Percentiles rank a stretch among this genome's conserved stretches.
phyloP scores from a whole-genome alignment of 2,113 vertebrate species.

The Propithecus coquereli region DNA sequence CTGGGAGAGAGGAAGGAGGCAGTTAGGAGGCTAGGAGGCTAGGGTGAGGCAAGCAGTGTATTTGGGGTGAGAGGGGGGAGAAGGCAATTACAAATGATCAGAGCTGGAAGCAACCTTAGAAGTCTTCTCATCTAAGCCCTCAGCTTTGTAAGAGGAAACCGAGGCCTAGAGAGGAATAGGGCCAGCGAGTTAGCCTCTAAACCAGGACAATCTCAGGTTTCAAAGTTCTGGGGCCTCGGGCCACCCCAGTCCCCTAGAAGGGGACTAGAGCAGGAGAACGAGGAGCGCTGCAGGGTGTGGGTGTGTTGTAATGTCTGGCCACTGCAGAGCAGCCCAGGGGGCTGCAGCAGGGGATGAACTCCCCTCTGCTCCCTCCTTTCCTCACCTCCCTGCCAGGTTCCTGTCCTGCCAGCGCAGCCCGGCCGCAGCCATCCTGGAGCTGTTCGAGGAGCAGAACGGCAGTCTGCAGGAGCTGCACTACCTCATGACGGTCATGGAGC shows the following conservation, averaged over 20 bases:
- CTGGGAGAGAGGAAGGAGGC: background rate
- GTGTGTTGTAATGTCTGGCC: too few species aligned
- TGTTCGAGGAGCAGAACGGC: slow-evolving; percentile 75
- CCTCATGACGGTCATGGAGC: slow-evolving; percentile 72
- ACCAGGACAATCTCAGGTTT: background rate
- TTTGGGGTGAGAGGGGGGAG: background rate
- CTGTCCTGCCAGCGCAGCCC: slow-evolving; percentile 74
- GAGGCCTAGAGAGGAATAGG: background rate
- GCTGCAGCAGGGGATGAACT: background rate
- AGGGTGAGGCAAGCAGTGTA: background rate
- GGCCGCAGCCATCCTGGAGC: slow-evolving; percentile 58
- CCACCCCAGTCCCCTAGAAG: background rate
- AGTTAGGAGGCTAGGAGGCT: too few species aligned
- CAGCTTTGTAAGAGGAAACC: background rate
- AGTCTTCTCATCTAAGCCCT: background rate
- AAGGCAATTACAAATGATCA: background rate
- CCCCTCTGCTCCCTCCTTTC: background rate
- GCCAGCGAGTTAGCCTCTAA: background rate
- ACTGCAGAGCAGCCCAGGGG: background rate
- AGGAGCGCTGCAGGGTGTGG: background rate
- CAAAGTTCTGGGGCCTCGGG: background rate
- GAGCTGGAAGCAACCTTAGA: background rate
- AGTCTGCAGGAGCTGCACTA: slow-evolving; percentile 71
- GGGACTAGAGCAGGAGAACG: background rate
- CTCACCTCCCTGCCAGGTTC: slow-evolving; percentile 12